Conservation (phyloP, 2,888 invertebrate species). For the Chydorus sphaericus region DNA sequence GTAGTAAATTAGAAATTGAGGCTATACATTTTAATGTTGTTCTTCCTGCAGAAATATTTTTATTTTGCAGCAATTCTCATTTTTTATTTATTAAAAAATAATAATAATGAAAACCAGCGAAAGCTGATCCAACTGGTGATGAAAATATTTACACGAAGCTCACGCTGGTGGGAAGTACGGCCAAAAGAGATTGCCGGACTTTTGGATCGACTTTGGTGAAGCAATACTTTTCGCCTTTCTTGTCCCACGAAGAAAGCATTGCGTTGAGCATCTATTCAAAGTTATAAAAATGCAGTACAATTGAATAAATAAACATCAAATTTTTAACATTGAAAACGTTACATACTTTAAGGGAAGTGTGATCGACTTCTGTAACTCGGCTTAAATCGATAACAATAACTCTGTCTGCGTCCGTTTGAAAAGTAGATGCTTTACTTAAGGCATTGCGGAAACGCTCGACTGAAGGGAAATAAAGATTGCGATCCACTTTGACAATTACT, state of each 20-base stretch:
- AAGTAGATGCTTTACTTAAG: background rate
- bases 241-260: background rate
- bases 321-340: no score
- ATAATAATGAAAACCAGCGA: no score
- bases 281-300: background rate
- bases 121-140: no score
- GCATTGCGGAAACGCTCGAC: slow-evolving; percentile 9
- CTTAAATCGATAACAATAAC: background rate
- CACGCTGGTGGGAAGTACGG: background rate
- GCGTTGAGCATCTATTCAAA: background rate
- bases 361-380: background rate
- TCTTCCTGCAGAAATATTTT: no score
- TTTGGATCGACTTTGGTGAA: background rate
- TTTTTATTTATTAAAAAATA: no score
- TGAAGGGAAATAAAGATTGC: slow-evolving; percentile 11
- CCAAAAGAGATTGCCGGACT: background rate
- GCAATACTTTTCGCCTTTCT: background rate
- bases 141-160: no score
- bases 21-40: no score
- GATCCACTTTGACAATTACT: slow-evolving; percentile 1
- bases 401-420: background rate
- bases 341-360: slow-evolving; percentile 7
- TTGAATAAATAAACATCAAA: no score
- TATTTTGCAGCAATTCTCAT: no score
- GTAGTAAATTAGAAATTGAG: no score